Conservation (phyloP, 2,113 vertebrate species). For the Columbina picui region DNA sequence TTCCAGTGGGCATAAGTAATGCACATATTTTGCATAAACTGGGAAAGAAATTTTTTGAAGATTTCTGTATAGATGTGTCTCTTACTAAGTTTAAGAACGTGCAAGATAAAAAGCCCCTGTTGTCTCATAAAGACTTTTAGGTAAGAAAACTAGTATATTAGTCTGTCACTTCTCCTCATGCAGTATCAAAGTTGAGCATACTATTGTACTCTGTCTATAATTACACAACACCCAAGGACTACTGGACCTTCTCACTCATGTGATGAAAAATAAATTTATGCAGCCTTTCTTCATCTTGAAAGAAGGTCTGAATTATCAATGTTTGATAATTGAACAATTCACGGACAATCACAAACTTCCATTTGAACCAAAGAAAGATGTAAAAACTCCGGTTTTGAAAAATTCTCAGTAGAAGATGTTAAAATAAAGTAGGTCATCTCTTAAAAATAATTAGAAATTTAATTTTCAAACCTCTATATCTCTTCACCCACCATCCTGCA, state of each 20-base stretch:
- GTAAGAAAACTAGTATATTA: neutral
- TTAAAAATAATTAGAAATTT: constrained; percentile 30
- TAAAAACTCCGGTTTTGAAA: neutral
- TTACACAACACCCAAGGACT: neutral
- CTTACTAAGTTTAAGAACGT: neutral
- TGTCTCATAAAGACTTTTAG: neutral
- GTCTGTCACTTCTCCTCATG: neutral
- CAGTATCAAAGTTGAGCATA: neutral
- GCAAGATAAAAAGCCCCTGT: neutral
- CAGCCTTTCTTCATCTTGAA: neutral
- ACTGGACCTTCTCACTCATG: neutral
- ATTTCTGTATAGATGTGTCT: neutral
- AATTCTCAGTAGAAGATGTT: neutral
- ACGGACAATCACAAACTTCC: neutral
- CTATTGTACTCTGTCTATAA: neutral
- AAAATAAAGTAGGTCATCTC: neutral
- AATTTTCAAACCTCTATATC: constrained; percentile 1
- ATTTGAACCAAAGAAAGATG: neutral
- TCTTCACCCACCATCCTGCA: constrained; percentile 87
- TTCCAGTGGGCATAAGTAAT: neutral
- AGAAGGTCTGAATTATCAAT: neutral
- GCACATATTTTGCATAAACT: neutral
- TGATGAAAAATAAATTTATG: neutral
- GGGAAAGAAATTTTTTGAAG: neutral
- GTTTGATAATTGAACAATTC: neutral